Conservation (phyloP, 2,888 invertebrate genomes). For the Hypercompe scribonia region DNA sequence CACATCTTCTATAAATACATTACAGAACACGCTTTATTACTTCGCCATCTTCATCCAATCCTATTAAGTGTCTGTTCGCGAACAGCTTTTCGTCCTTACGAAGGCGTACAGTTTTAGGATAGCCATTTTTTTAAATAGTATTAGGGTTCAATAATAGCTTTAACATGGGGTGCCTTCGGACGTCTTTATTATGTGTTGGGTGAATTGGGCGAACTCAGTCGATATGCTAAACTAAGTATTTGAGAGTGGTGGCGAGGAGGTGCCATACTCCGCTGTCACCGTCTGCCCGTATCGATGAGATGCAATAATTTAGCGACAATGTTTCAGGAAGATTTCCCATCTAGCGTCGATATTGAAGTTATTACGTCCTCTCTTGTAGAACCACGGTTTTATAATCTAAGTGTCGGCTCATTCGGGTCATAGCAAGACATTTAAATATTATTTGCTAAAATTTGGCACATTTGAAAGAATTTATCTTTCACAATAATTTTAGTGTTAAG, state of each 20-base stretch:
- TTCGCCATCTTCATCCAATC: slow-evolving; percentile 84
- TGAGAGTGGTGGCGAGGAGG: slow-evolving; percentile 35
- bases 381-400: slow-evolving; percentile 72
- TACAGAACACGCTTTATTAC: slow-evolving; percentile 85
- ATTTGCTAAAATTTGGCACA: slow-evolving; percentile 62
- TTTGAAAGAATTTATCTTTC: slow-evolving; percentile 52
- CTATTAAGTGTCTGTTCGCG: slow-evolving; percentile 82
- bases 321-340: slow-evolving; percentile 68
- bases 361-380: slow-evolving; percentile 64
- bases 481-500: slow-evolving; percentile 40
- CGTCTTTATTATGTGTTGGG: slow-evolving; percentile 71
- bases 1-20: slow-evolving; percentile 83
- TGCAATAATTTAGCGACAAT: slow-evolving; percentile 80
- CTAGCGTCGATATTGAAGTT: slow-evolving; percentile 72
- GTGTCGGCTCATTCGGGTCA: slow-evolving; percentile 65
- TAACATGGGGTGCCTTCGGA: slow-evolving; percentile 71
- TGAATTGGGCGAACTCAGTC: slow-evolving; percentile 73
- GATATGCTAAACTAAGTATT: slow-evolving; percentile 77
- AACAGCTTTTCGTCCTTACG: slow-evolving; percentile 69
- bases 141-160: slow-evolving; percentile 83
- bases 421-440: slow-evolving; percentile 66
- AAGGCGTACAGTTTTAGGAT: slow-evolving; percentile 77
- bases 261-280: slow-evolving; percentile 71
- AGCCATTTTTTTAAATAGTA: slow-evolving; percentile 82
- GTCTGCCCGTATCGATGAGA: slow-evolving; percentile 74